Percentiles rank a stretch among this genome's conserved stretches.
Evolutionary conservation across 2,888 invertebrate genomes (phyloP).

Genomic region (Tenthredo livida): DNA sequence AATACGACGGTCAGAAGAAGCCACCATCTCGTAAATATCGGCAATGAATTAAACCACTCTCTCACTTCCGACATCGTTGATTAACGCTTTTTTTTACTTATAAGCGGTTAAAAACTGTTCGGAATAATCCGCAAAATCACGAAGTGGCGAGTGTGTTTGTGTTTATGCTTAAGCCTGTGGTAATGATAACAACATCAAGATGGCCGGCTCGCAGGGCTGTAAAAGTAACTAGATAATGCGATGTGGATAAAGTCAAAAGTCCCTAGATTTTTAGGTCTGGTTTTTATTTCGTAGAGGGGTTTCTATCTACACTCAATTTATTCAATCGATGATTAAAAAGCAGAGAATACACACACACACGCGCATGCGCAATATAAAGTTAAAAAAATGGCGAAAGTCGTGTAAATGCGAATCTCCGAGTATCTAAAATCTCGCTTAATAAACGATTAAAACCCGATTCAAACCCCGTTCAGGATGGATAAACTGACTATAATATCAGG

Average conservation of each 20-base stretch:
- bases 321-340: not conserved
- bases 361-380: not conserved
- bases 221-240: not conserved
- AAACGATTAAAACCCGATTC: not conserved
- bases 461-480: slow-evolving; percentile 85
- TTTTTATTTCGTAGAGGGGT: not conserved
- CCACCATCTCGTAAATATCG: slow-evolving; percentile 97
- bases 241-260: not conserved
- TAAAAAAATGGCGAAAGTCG: not conserved
- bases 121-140: too few species aligned
- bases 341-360: not conserved
- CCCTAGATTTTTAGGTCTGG: not conserved
- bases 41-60: slow-evolving; percentile 91
- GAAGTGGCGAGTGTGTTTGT: not conserved
- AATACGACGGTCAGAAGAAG: slow-evolving; percentile 90
- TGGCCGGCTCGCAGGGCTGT: not conserved
- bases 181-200: not conserved
- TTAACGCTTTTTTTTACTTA: too few species aligned
- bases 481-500: slow-evolving; percentile 95
- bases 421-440: not conserved
- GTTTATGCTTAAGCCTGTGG: not conserved
- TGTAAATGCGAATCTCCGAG: not conserved
- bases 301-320: not conserved
- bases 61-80: slow-evolving; percentile 91
- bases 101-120: too few species aligned